These are phyloP conservation scores for Drosophila gaucha DNA, from an alignment of 2,888 invertebrate genomes.

Conservation along the genomic window DNA sequence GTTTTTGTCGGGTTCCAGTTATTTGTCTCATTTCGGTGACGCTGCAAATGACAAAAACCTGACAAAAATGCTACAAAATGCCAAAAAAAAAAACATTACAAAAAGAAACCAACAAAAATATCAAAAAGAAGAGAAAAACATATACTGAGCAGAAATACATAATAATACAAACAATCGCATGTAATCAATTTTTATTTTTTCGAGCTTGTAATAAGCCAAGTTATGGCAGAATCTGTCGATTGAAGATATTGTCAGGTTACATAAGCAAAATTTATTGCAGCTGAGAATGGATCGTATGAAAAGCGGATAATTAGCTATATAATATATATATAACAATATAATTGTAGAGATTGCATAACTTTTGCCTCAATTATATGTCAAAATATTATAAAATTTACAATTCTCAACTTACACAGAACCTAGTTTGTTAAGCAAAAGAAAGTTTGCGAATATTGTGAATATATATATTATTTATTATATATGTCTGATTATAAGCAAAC, in stretches of 20 bases:
- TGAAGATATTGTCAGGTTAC: conserved; percentile 30
- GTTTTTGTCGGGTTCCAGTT: conserved; percentile 42
- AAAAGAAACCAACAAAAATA: neutral
- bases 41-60: conserved; percentile 72
- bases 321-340: no score
- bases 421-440: no score
- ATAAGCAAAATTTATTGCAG: conserved; percentile 11
- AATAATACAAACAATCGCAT: conserved; percentile 36
- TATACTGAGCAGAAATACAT: conserved; percentile 9
- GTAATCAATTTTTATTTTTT: conserved; percentile 44
- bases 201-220: conserved; percentile 34
- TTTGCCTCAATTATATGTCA: no score
- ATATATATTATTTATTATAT: no score
- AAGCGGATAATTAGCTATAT: neutral
- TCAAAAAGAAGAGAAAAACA: conserved; percentile 2
- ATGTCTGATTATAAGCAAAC: no score
- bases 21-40: conserved; percentile 51
- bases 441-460: no score
- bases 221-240: conserved; percentile 42
- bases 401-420: no score
- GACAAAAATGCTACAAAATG: conserved; percentile 67
- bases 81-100: conserved; percentile 27
- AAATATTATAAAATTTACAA: no score
- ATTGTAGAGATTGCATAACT: no score
- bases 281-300: neutral